A percentile compares a stretch with the other conserved stretches of the same genome.
Evolutionary conservation across 2,888 invertebrate species (phyloP).

Genomic region (Sphaeridia pumilis): DNA sequence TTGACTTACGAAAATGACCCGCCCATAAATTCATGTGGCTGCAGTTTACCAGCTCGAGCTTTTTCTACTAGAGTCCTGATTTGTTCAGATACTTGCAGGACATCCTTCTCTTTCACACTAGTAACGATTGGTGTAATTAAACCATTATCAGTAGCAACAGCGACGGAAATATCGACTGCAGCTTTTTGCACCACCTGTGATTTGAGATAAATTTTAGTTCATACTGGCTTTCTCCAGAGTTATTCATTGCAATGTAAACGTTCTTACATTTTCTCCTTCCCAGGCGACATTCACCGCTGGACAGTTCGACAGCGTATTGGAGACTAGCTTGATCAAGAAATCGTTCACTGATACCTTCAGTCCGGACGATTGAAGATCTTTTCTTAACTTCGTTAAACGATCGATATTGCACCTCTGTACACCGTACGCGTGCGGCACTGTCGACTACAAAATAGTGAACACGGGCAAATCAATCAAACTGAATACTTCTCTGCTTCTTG

Average conservation of each 20-base stretch:
- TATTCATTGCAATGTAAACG: background rate
- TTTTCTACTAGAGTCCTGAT: slow-evolving; percentile 47
- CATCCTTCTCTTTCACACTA: slow-evolving; percentile 45
- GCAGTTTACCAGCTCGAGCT: slow-evolving; percentile 50
- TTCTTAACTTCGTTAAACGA: slow-evolving; percentile 44
- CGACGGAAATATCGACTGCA: slow-evolving; percentile 50
- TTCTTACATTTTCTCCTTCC: slow-evolving; percentile 42
- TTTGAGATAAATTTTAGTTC: background rate
- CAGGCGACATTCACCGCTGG: slow-evolving; percentile 44
- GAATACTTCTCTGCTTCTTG: too few relatives aligned
- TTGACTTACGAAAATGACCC: slow-evolving; percentile 45
- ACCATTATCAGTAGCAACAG: slow-evolving; percentile 54
- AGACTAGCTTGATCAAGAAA: slow-evolving; percentile 53
- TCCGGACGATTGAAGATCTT: slow-evolving; percentile 45
- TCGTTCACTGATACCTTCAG: slow-evolving; percentile 54
- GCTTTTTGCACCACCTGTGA: slow-evolving; percentile 39
- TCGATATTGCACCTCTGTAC: slow-evolving; percentile 47
- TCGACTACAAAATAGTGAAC: slow-evolving; percentile 42
- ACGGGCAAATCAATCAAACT: background rate
- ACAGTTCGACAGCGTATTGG: slow-evolving; percentile 47
- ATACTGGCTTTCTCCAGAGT: background rate
- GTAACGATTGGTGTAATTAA: slow-evolving; percentile 54
- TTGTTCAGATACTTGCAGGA: slow-evolving; percentile 46
- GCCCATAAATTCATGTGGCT: slow-evolving; percentile 56
- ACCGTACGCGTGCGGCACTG: slow-evolving; percentile 55